Percentiles rank a stretch among this genome's conserved stretches.
These are phyloP conservation scores for Pocillopora damicornis DNA, from an alignment of 64 coral and sea anemone species.

Conservation along the genomic window DNA sequence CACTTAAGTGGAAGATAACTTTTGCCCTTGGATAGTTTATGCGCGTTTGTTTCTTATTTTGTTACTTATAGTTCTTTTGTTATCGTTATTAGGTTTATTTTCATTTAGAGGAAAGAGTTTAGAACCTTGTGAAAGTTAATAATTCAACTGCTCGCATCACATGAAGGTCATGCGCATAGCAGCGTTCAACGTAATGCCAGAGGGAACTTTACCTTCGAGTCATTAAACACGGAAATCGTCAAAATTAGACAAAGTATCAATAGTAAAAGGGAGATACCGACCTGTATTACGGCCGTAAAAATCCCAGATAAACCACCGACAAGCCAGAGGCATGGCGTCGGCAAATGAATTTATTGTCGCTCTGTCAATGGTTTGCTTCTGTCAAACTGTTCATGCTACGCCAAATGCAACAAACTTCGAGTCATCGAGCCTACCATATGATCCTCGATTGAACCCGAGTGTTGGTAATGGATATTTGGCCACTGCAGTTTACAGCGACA, in stretches of 20 bases:
- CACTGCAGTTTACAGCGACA: constrained; percentile 77
- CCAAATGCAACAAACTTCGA: constrained; percentile 75
- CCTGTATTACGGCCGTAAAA: neutral
- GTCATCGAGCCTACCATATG: constrained; percentile 32
- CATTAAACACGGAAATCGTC: neutral
- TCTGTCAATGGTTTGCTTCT: constrained; percentile 1
- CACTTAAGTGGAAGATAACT: too few species aligned
- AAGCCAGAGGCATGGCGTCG: neutral
- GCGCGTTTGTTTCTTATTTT: too few species aligned
- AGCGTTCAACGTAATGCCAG: too few species aligned
- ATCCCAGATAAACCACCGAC: neutral
- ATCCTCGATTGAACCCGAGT: constrained; percentile 68
- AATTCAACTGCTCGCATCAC: too few species aligned
- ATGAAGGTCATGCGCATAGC: too few species aligned
- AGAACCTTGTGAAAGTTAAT: too few species aligned
- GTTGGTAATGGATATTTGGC: constrained; percentile 94
- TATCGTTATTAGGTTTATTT: too few species aligned
- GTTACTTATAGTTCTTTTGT: too few species aligned
- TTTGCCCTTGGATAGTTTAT: too few species aligned
- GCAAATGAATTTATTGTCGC: too few species aligned
- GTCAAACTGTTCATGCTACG: neutral
- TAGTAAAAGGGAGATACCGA: neutral
- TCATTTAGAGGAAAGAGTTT: too few species aligned
- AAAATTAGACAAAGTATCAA: neutral
- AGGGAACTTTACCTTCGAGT: neutral